These are phyloP conservation scores for Dasypolia templi DNA, from an alignment of 2,888 invertebrate genomes.

Conservation along the genomic window DNA sequence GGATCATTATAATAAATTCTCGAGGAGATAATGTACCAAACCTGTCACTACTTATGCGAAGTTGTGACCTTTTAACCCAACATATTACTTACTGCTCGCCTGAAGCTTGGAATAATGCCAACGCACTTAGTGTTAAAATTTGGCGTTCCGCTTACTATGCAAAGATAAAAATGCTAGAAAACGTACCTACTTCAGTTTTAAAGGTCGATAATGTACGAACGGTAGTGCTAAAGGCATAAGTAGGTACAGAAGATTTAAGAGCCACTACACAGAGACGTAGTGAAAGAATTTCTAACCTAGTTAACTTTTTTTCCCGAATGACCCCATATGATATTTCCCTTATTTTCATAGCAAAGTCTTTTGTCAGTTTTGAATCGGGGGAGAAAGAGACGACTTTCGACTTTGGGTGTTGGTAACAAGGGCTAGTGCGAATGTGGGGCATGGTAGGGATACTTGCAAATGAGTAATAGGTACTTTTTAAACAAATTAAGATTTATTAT, in stretches of 20 bases:
- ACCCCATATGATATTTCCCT: conserved; percentile 61
- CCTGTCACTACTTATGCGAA: conserved; percentile 61
- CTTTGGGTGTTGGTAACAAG: conserved; percentile 33
- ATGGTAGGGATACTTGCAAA: conserved; percentile 50
- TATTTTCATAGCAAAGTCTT: conserved; percentile 58
- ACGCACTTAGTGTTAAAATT: conserved; percentile 64
- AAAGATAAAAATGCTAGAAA: conserved; percentile 58
- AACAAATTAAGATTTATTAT: conserved; percentile 10
- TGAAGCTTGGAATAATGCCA: conserved; percentile 57
- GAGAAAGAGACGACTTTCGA: conserved; percentile 26
- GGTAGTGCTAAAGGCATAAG: conserved; percentile 28
- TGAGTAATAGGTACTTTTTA: conserved; percentile 46
- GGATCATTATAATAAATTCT: conserved; percentile 47
- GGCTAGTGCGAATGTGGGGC: conserved; percentile 51
- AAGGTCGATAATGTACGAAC: conserved; percentile 52
- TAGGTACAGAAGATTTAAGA: conserved; percentile 51
- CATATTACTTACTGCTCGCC: conserved; percentile 59
- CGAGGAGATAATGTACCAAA: conserved; percentile 45
- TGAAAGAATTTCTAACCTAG: conserved; percentile 56
- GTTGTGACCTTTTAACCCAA: conserved; percentile 58
- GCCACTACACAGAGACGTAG: conserved; percentile 39
- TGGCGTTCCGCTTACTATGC: conserved; percentile 53
- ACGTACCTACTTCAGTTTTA: conserved; percentile 56
- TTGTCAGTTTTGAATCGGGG: conserved; percentile 59
- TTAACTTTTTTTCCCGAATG: conserved; percentile 57